Evolutionary conservation across 1,140 invertebrate genomes (phyloP).

Genomic region (Eurosta solidaginis): DNA sequence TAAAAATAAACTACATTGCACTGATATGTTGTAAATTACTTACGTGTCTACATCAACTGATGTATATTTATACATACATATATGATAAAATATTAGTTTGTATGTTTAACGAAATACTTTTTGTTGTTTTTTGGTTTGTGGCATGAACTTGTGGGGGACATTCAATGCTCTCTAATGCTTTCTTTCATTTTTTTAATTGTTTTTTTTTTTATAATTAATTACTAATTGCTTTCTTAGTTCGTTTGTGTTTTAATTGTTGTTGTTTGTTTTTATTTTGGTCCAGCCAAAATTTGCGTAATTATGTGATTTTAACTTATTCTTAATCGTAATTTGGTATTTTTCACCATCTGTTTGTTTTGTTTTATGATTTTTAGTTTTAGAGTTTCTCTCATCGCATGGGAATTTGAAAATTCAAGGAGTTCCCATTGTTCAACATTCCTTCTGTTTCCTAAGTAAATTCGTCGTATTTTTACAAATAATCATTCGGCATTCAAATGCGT

Average conservation of each 20-base stretch:
- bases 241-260: neutral
- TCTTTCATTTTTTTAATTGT: no score
- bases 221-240: neutral
- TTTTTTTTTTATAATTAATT: neutral
- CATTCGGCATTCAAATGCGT: neutral
- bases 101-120: neutral
- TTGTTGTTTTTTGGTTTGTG: neutral
- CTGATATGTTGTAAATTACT: neutral
- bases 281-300: slow-evolving; percentile 49
- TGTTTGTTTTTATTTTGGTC: slow-evolving; percentile 47
- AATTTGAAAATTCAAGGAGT: neutral
- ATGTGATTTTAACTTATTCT: neutral
- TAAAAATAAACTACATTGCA: neutral
- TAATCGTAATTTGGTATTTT: neutral
- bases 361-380: neutral
- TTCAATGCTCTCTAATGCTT: no score
- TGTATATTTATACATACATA: neutral
- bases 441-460: slow-evolving; percentile 1
- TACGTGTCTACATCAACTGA: neutral
- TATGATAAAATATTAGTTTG: neutral
- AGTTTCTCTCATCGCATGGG: neutral
- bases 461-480: neutral
- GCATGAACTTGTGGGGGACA: no score
- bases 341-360: neutral
- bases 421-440: neutral